phyloP scores from a whole-genome alignment of 2,797 vertebrate species.

The Neomorphus geoffroyi region DNA sequence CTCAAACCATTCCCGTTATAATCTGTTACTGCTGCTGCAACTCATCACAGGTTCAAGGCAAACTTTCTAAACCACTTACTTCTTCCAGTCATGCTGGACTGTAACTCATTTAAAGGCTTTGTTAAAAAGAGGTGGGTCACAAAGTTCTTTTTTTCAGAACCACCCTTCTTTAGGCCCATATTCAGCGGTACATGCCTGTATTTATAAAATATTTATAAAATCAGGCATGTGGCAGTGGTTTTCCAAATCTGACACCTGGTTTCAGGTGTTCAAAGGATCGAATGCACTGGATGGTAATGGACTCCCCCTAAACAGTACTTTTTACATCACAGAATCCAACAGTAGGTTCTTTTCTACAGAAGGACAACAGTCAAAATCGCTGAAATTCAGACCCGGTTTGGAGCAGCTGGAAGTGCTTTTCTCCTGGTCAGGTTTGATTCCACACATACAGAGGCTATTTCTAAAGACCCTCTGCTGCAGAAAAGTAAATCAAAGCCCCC shows the following conservation, averaged over 20 bases:
- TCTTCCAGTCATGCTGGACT: background rate
- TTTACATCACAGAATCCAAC: background rate
- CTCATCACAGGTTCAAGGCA: background rate
- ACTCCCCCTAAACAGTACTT: background rate
- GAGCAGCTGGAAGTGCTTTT: background rate
- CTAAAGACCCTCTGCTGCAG: background rate
- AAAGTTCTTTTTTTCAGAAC: background rate
- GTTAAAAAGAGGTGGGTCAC: background rate
- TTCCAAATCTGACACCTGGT: background rate
- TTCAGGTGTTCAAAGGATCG: background rate
- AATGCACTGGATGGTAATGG: background rate
- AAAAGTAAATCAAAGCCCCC: background rate
- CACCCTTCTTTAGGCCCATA: background rate
- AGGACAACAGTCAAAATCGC: background rate
- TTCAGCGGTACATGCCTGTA: background rate
- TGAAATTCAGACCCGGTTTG: background rate
- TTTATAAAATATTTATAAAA: background rate
- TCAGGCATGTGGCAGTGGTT: background rate
- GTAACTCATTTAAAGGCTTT: background rate
- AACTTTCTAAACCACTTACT: background rate
- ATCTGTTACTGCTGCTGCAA: background rate
- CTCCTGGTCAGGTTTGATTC: background rate
- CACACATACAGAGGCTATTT: background rate
- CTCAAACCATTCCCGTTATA: background rate
- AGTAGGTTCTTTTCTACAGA: background rate